A percentile compares a stretch with the other conserved stretches of the same genome.
These are phyloP conservation scores for Speoplatyrhinus poulsoni DNA, from an alignment of 2,113 vertebrate genomes.

Conservation along the genomic window DNA sequence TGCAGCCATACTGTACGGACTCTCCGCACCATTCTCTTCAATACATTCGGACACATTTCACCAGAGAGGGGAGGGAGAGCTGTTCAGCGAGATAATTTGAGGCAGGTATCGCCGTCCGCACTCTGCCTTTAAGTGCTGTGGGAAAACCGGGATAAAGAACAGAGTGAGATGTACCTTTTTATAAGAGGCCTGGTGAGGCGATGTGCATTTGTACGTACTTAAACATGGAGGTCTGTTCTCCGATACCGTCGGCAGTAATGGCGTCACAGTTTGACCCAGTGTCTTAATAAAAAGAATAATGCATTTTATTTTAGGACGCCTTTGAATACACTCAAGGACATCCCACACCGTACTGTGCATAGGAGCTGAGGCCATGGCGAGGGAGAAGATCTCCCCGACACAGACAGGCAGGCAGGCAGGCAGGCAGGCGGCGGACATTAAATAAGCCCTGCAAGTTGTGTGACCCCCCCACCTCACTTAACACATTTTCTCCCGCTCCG, in stretches of 20 bases:
- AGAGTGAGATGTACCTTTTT: no score
- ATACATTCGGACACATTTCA: no score
- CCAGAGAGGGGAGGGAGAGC: no score
- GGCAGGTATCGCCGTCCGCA: no score
- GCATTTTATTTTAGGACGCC: no score
- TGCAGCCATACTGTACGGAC: no score
- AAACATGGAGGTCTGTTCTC: constrained; percentile 50
- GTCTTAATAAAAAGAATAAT: constrained; percentile 14
- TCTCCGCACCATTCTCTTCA: no score
- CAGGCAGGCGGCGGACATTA: constrained; percentile 24
- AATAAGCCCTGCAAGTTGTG: constrained; percentile 25
- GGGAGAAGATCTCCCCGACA: constrained; percentile 14
- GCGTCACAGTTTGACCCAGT: constrained; percentile 35
- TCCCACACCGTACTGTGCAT: constrained; percentile 7
- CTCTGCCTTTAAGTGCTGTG: no score
- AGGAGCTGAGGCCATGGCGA: constrained; percentile 38
- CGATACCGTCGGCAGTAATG: constrained; percentile 40
- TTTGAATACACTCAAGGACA: no score
- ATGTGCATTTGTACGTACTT: constrained; percentile 9
- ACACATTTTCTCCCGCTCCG: constrained; percentile 38
- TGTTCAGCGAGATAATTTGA: no score
- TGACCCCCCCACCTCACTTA: constrained; percentile 34
- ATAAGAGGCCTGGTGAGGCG: no score
- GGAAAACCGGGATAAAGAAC: no score
- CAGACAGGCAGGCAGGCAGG: constrained; percentile 8